Evolutionary conservation across 1,140 invertebrate genomes (phyloP).

Genomic region (Chymomyza costata): DNA sequence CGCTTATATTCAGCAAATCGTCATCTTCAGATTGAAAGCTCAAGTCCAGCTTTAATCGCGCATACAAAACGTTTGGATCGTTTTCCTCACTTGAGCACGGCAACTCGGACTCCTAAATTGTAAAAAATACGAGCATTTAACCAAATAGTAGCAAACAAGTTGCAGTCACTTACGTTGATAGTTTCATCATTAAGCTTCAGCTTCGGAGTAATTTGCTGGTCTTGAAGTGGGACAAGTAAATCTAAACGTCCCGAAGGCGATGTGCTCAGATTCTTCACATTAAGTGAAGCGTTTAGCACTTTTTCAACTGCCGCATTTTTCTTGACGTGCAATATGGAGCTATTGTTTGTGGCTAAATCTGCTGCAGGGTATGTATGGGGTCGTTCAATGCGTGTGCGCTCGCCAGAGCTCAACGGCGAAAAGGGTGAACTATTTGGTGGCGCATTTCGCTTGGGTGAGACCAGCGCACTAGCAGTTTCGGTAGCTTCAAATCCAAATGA

Average conservation of each 20-base stretch:
- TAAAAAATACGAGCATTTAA: background rate
- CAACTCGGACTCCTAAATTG: constrained; percentile 25
- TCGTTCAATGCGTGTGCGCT: constrained; percentile 53
- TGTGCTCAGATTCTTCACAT: constrained; percentile 63
- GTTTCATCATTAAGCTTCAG: constrained; percentile 44
- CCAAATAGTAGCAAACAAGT: background rate
- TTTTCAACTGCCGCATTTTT: constrained; percentile 54
- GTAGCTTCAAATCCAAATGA: constrained; percentile 44
- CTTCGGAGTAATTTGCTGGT: constrained; percentile 23
- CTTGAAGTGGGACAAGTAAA: constrained; percentile 39
- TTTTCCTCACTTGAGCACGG: constrained; percentile 17
- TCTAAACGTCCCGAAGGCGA: constrained; percentile 67
- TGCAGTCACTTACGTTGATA: constrained; percentile 33
- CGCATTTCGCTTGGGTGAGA: constrained; percentile 20
- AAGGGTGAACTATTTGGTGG: constrained; percentile 19
- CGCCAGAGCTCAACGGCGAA: constrained; percentile 41
- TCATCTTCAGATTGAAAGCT: constrained; percentile 18
- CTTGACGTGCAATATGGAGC: constrained; percentile 35
- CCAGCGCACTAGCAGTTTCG: background rate
- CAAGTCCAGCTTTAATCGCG: constrained; percentile 14
- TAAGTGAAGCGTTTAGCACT: constrained; percentile 52
- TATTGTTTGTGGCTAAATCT: constrained; percentile 24
- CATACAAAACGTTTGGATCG: constrained; percentile 17
- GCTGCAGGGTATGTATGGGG: background rate
- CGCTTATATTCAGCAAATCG: constrained; percentile 57